Evolutionary conservation across 53 echinoderm and acorn worm genomes (phyloP), one percentile per base, ranked within the genome.

Genomic region (Echinarachnius parma): DNA sequence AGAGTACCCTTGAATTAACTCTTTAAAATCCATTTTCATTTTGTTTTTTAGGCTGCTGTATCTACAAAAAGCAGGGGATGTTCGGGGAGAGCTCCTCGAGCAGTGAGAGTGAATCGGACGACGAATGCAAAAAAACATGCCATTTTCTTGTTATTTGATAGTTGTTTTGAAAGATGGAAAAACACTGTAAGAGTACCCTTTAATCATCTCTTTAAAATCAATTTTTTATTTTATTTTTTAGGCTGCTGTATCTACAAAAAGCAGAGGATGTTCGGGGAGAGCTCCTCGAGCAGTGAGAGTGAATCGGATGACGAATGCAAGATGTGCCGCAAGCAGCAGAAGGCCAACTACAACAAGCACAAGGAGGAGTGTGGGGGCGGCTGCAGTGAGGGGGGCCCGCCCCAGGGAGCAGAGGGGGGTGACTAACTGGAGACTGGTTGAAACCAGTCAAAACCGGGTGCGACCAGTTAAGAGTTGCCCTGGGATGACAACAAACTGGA

Each of bases 171-270:
- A 45, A 45, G 16, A 13, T 45, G 46, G 16, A 10, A 16, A 45
- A 30, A 62, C 15, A 29, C 7, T 62, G 9, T 30, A 29, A 18
- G 19, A 62, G 34, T 32, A 10, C 23, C 10, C 16, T 16, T 45
- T 3, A 45, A 19, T 25, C 27, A 18, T 64, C 14, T 15, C 2
- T 23, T 61, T 39, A 16, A 22, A 14, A 29, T 16, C 21, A 31
- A 22, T 21, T 34, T 59, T 14, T 66, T 45, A 4, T 34, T 29
- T 19, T 19, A 22, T 4, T 35, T 8, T 60, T 11, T 77, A 96
- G 96, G 96, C 75, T 96, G 96, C 66, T 96, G 96, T 65, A 83
- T 96, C 31, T 96, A 96, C 55, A 83, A 96, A 31, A 96, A 96
- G 58, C 91, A 85, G 10, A 63, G 85, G 21, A 84, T 84, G 79